Base-by-base conservation (phyloP, 2,113 vertebrate species). In the Bos indicus region DNA sequence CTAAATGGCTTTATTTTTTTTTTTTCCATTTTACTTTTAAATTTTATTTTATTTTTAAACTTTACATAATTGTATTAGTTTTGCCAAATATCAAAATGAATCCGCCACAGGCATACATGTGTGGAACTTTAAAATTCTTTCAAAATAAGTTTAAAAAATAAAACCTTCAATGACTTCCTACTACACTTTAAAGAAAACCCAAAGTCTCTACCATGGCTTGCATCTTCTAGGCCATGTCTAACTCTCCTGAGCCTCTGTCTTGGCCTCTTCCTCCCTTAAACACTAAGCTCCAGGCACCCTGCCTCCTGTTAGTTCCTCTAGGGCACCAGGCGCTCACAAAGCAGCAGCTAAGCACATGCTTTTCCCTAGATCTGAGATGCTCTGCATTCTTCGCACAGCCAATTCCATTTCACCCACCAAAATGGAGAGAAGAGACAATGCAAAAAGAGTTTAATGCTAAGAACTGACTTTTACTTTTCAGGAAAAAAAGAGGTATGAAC, bases 121-220 rank as follows among this genome's bases (percentile, higher is more conserved):
- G 36, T 48, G 17, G 48, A 95, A 92, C 7, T 57, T 74, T 56
- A 91, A 90, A 62, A 94, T 77, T 92, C 82, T 88, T 96, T 96
- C 74, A 59, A 88, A 78, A 51, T n/a, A 92, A 54, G 71, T 59
- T 96, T 80, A 91, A 95, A 59, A 40, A 78, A 30, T 36, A 81
- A 92, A 85, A 5, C 30, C 3, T 96, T 43, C 54, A 67, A 10
- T 82, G 46, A 71, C 60, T 93, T 46, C 13, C 43, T 12, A 85
- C 9, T 52, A 64, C 25, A 86, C 67, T 90, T 83, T 62, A 95
- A 80, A 26, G 52, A 82, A 95, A 90, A 94, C 40, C 43, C 74
- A 46, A 71, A 89, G 59, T 19, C 94, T 93, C 36, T 21, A 7
- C n/a, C n/a, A 33, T 8, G 14, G 43, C 57, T 90, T 90, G 21